phyloP scores from a whole-genome alignment of 2,797 vertebrate species.

The Mastacembelus armatus region DNA sequence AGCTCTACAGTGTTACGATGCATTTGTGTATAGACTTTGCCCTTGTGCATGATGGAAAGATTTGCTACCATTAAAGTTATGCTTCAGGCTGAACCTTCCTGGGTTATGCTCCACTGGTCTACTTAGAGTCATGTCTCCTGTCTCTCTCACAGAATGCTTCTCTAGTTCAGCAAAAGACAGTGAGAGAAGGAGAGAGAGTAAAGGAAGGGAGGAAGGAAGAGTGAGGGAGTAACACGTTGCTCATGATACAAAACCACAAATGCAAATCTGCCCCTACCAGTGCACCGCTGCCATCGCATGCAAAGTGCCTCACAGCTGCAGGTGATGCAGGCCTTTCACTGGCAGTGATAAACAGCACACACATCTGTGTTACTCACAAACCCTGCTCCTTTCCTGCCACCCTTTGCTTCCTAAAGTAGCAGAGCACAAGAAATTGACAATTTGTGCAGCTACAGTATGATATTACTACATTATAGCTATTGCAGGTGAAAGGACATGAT shows the following conservation, averaged over 20 bases:
- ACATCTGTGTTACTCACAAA: constrained; percentile 52
- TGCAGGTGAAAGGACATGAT: constrained; percentile 2
- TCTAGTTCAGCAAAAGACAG: constrained; percentile 38
- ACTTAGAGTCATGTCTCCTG: constrained; percentile 48
- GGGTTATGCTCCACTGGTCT: constrained; percentile 51
- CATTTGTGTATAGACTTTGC: constrained; percentile 25
- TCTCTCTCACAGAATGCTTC: constrained; percentile 36
- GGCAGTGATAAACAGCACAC: constrained; percentile 71
- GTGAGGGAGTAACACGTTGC: constrained; percentile 51
- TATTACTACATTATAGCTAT: too few relatives aligned
- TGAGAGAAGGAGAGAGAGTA: constrained; percentile 17
- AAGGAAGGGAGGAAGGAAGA: constrained; percentile 49
- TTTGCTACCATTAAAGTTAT: constrained; percentile 54
- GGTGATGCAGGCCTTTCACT: constrained; percentile 77
- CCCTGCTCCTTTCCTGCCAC: constrained; percentile 45
- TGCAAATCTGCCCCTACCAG: constrained; percentile 76
- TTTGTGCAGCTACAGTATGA: constrained; percentile 20
- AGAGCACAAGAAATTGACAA: constrained; percentile 24
- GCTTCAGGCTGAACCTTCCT: constrained; percentile 55
- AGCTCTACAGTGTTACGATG: constrained; percentile 5
- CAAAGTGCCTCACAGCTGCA: constrained; percentile 79
- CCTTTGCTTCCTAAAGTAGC: constrained; percentile 29
- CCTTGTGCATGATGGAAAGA: constrained; percentile 41
- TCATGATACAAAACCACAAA: constrained; percentile 75
- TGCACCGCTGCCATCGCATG: constrained; percentile 70